phyloP scores from a whole-genome alignment of 1,140 invertebrate genomes.

The Drosophila yakuba region DNA sequence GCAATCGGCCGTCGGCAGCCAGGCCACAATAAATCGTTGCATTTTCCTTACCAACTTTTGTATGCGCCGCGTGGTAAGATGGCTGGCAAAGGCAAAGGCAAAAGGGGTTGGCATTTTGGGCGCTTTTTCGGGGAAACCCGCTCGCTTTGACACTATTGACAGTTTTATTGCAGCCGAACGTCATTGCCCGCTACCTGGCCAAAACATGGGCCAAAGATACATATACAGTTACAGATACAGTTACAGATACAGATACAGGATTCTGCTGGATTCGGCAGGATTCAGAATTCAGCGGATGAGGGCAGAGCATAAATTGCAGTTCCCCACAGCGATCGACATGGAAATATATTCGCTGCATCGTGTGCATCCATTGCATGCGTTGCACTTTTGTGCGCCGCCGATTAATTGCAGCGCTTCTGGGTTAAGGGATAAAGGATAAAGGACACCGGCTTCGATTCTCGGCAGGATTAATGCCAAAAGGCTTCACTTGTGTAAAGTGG shows the following conservation, averaged over 20 bases:
- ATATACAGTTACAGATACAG: not conserved
- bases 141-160: slow-evolving; percentile 56
- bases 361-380: slow-evolving; percentile 35
- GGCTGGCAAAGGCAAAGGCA: slow-evolving; percentile 4
- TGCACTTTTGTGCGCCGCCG: slow-evolving; percentile 46
- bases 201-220: slow-evolving; percentile 8
- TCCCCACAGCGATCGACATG: slow-evolving; percentile 48
- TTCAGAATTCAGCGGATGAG: not conserved
- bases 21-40: slow-evolving; percentile 58
- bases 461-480: slow-evolving; percentile 33
- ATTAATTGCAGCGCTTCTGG: slow-evolving; percentile 16
- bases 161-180: slow-evolving; percentile 58
- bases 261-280: not conserved
- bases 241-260: not conserved
- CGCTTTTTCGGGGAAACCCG: not conserved
- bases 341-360: slow-evolving; percentile 49
- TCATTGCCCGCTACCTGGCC: slow-evolving; percentile 42
- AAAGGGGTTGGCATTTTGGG: not conserved
- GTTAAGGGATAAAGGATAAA: not conserved
- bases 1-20: slow-evolving; percentile 37
- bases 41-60: slow-evolving; percentile 50
- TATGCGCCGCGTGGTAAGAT: slow-evolving; percentile 21
- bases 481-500: not conserved
- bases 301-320: slow-evolving; percentile 46
- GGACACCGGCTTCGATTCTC: slow-evolving; percentile 6